These are phyloP conservation scores for Candoia aspera DNA, from an alignment of 2,113 vertebrate species.

Conservation along the genomic window DNA sequence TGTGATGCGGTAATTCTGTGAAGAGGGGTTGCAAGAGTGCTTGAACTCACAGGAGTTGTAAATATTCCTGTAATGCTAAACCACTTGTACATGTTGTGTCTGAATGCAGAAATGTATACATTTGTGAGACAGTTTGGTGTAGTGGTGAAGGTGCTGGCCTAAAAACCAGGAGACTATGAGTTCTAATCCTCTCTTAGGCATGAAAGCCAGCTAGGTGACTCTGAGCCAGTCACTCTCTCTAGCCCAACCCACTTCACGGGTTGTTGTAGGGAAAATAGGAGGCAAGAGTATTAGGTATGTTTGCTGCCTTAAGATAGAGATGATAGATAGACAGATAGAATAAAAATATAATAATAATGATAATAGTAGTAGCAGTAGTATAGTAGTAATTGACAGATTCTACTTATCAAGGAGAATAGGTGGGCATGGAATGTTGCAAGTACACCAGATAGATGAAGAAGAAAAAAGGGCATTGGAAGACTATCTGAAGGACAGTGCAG, in stretches of 20 bases:
- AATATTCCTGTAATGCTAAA: not conserved
- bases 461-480: too few species aligned
- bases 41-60: not conserved
- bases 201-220: not conserved
- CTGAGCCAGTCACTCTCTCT: not conserved
- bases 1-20: not conserved
- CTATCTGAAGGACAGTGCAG: too few species aligned
- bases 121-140: not conserved
- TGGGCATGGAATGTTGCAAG: too few species aligned
- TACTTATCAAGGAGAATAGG: too few species aligned
- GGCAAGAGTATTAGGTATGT: too few species aligned
- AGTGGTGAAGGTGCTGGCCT: not conserved
- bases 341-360: too few species aligned
- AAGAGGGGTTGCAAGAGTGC: not conserved
- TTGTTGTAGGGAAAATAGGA: too few species aligned
- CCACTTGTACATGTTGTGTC: not conserved
- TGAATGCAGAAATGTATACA: not conserved
- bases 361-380: too few species aligned
- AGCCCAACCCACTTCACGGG: not conserved
- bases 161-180: not conserved
- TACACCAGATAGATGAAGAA: too few species aligned
- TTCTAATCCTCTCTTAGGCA: not conserved
- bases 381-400: too few species aligned
- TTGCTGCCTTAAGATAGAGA: not conserved
- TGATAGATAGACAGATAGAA: not conserved